phyloP scores from a whole-genome alignment of 2,113 vertebrate species.

The Morone chrysops region DNA sequence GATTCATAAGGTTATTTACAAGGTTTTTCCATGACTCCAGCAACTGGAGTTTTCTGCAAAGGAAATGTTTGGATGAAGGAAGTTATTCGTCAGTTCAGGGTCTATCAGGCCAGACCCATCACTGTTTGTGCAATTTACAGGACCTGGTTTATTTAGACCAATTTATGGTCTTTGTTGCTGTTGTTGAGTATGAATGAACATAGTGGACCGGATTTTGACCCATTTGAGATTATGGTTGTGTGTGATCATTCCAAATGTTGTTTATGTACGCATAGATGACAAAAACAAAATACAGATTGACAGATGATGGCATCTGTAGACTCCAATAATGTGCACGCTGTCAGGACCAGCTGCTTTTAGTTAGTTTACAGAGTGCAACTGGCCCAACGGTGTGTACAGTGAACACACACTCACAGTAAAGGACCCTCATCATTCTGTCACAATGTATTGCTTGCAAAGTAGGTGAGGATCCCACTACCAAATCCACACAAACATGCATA shows the following conservation, averaged over 20 bases:
- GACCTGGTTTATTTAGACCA: neutral
- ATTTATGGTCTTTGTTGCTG: neutral
- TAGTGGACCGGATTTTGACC: neutral
- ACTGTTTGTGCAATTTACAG: conserved; percentile 38
- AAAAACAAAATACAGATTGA: conserved; percentile 19
- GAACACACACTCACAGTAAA: conserved; percentile 56
- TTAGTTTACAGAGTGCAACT: conserved; percentile 25
- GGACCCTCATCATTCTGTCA: conserved; percentile 64
- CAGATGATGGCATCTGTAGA: neutral
- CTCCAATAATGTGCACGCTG: neutral
- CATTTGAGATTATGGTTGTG: neutral
- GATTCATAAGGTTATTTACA: neutral
- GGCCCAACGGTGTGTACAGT: conserved; percentile 50
- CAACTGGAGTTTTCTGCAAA: neutral
- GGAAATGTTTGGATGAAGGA: neutral
- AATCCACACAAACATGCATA: conserved; percentile 52
- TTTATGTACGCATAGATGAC: neutral
- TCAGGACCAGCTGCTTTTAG: conserved; percentile 32
- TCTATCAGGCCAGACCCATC: conserved; percentile 13
- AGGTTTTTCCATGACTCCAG: neutral
- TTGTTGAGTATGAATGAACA: neutral
- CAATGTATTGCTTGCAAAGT: conserved; percentile 63
- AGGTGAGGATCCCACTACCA: conserved; percentile 57
- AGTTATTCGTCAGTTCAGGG: conserved; percentile 33
- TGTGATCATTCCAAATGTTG: conserved; percentile 8